phyloP scores from a whole-genome alignment of 2,888 invertebrate genomes.

The Tuta absoluta region DNA sequence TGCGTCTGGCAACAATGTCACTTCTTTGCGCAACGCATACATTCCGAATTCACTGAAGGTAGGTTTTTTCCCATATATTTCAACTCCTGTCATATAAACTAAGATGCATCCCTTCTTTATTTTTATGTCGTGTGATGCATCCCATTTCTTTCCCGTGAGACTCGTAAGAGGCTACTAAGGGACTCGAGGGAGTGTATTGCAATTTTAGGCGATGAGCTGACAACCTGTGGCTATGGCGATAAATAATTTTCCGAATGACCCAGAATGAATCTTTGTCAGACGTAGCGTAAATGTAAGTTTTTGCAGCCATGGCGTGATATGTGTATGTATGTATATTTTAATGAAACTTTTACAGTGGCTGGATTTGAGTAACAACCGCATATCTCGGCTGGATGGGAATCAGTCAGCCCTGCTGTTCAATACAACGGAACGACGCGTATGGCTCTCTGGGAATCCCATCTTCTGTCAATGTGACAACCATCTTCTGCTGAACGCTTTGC shows the following conservation, averaged over 20 bases:
- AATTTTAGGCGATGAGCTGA: no score
- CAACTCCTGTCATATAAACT: no score
- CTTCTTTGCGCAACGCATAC: not conserved
- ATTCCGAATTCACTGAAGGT: not conserved
- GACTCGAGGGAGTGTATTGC: no score
- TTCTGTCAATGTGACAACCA: conserved; percentile 24
- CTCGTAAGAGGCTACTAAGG: no score
- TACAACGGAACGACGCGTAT: not conserved
- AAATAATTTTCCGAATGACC: no score
- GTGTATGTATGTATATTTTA: not conserved
- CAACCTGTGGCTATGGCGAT: no score
- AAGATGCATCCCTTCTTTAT: no score
- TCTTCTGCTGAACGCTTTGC: conserved; percentile 2
- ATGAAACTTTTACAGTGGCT: conserved; percentile 14
- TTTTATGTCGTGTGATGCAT: no score
- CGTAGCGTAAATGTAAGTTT: no score
- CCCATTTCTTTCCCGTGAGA: no score
- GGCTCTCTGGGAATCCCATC: conserved; percentile 15
- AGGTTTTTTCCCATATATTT: not conserved
- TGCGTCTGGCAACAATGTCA: conserved; percentile 6
- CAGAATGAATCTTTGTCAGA: no score
- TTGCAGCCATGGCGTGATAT: not conserved
- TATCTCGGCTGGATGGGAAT: not conserved
- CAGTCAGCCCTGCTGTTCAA: conserved; percentile 17
- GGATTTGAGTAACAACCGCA: conserved; percentile 20